Percentiles rank a stretch among this genome's conserved stretches.
phyloP scores from a whole-genome alignment of 1,140 invertebrate genomes.

The Drosophila seguyi region DNA sequence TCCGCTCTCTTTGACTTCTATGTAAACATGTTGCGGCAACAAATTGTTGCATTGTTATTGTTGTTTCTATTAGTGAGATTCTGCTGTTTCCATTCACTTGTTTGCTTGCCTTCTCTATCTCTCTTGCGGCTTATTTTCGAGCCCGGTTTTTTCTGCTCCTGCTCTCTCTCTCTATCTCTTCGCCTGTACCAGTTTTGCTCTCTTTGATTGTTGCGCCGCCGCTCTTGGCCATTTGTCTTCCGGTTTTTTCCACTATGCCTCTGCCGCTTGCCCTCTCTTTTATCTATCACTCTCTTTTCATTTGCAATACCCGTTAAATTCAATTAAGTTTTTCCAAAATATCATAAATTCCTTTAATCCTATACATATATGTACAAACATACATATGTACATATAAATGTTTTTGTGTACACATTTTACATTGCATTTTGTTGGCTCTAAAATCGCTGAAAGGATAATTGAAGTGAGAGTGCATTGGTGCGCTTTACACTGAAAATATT shows the following conservation, averaged over 20 bases:
- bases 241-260: conserved; percentile 30
- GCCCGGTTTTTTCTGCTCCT: conserved; percentile 38
- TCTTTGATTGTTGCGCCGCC: conserved; percentile 26
- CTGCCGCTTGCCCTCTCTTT: conserved; percentile 7
- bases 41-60: conserved; percentile 73
- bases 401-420: neutral
- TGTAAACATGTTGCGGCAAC: conserved; percentile 59
- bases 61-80: conserved; percentile 14
- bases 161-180: conserved; percentile 1
- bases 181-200: neutral
- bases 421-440: neutral
- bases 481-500: neutral
- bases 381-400: neutral
- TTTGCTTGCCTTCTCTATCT: conserved; percentile 14
- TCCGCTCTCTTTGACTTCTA: conserved; percentile 5
- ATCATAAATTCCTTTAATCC: neutral
- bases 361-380: neutral
- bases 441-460: neutral
- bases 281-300: neutral
- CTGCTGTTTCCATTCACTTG: conserved; percentile 67
- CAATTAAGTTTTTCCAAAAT: conserved; percentile 4
- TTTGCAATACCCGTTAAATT: conserved; percentile 18
- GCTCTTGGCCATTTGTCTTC: conserved; percentile 36
- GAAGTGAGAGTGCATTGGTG: conserved; percentile 2
- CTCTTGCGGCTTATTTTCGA: conserved; percentile 15